phyloP scores from a whole-genome alignment of 2,113 vertebrate genomes.

The Notothenia rossii region DNA sequence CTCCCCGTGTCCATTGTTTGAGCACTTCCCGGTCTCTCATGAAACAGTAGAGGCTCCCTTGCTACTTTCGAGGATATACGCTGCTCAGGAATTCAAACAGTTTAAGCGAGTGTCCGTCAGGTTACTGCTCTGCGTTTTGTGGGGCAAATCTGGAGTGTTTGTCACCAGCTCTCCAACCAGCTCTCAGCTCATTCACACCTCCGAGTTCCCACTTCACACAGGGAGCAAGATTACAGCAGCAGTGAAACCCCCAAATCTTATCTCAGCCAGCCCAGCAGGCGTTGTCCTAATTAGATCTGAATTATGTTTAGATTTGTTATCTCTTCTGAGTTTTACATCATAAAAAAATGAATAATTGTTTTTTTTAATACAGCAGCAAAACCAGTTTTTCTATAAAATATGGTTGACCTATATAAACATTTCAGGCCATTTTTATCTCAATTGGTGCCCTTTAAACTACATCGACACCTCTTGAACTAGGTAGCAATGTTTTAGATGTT shows the following conservation, averaged over 20 bases:
- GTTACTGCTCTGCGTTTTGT: slow-evolving; percentile 34
- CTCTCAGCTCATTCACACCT: slow-evolving; percentile 74
- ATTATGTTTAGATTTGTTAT: neutral
- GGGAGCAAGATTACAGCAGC: slow-evolving; percentile 57
- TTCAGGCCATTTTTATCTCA: slow-evolving; percentile 5
- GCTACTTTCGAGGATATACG: slow-evolving; percentile 49
- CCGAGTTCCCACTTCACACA: slow-evolving; percentile 61
- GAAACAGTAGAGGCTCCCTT: slow-evolving; percentile 8
- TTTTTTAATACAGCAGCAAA: neutral
- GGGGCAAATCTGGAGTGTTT: slow-evolving; percentile 55
- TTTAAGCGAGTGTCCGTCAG: slow-evolving; percentile 21
- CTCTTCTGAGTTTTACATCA: neutral
- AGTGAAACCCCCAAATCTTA: slow-evolving; percentile 61
- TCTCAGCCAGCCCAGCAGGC: slow-evolving; percentile 69
- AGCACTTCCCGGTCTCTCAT: slow-evolving; percentile 38
- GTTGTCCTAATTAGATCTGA: slow-evolving; percentile 45
- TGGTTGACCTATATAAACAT: slow-evolving; percentile 49
- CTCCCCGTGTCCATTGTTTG: slow-evolving; percentile 30
- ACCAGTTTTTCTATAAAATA: neutral
- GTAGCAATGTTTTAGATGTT: slow-evolving; percentile 18
- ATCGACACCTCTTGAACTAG: slow-evolving; percentile 22
- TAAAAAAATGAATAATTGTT: neutral
- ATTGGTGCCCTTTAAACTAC: neutral
- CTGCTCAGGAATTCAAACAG: slow-evolving; percentile 33
- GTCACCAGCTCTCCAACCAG: slow-evolving; percentile 64